Evolutionary conservation across 2,113 vertebrate species (phyloP), one percentile per base, ranked within the genome.

Genomic region (Phoenicopterus ruber): DNA sequence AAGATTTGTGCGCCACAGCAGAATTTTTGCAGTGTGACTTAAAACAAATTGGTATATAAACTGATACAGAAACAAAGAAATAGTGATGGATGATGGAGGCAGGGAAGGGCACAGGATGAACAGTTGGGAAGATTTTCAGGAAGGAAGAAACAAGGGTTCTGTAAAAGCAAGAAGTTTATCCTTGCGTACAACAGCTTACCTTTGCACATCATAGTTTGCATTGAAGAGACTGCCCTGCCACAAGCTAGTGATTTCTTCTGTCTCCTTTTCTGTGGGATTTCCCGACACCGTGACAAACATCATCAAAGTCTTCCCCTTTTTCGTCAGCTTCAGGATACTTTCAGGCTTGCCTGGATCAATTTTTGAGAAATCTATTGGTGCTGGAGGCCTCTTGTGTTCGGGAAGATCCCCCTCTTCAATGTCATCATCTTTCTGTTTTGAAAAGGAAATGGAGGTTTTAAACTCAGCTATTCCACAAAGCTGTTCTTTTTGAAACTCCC

Each of bases 191-290:
- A 31, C 8, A 57, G 42, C 77, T 93, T 97, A 99, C 99, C 99
- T 99, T 82, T 99, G 99, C 36, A 99, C 92, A 1, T 99, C 99
- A 25, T 98, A 99, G 98, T 99, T 99, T 67, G 99, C 99, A 2
- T 99, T 99, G 98, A 99, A 99, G 34, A 99, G 99, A 81, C 99
- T 99, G 67, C 99, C 98, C 97, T 99, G 99, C 99, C 99, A 99
- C 92, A 99, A 94, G 91, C 99, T 98, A 8, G 99, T 99, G 85
- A 99, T 97, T 92, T 99, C 98, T 88, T 99, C 99, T 0, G 99
- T 99, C 97, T 99, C 99, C 89, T 99, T 99, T 96, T 99, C 99
- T 0, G 98, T 98, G n/a, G 99, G 99, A 61, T 97, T 97, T 74
- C 99, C 99, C 0, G 99, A 99, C 83, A 99, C 99, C 0, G 99